phyloP scores from a whole-genome alignment of 2,113 vertebrate species.

The Bettongia penicillata region DNA sequence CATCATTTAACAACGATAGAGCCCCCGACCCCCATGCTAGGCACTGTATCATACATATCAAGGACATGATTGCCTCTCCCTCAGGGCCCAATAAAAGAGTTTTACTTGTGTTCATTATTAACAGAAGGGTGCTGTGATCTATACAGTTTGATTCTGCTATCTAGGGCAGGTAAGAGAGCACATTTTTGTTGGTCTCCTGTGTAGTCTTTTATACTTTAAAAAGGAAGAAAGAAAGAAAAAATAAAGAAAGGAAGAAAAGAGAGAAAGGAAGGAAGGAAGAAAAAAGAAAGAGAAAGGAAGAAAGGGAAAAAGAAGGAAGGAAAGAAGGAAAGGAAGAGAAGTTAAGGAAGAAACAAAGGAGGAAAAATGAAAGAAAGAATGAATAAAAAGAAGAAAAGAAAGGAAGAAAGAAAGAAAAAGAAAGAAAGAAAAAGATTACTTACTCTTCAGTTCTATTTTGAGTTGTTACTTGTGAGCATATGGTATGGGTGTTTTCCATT shows the following conservation, averaged over 20 bases:
- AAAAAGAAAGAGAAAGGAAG: not conserved
- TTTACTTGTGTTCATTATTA: not conserved
- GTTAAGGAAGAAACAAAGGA: not conserved
- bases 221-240: not conserved
- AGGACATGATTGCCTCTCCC: not conserved
- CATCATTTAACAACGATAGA: conserved; percentile 17
- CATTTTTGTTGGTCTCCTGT: not conserved
- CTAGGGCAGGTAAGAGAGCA: conserved; percentile 15
- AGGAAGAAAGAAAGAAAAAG: too few relatives aligned
- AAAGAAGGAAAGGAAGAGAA: not conserved
- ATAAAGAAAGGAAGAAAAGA: not conserved
- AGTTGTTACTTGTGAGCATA: conserved; percentile 53
- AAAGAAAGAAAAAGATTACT: conserved; percentile 13
- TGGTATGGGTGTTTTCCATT: conserved; percentile 74
- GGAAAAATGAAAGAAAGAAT: too few relatives aligned
- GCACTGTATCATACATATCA: not conserved
- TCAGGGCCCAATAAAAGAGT: not conserved
- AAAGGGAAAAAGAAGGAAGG: not conserved
- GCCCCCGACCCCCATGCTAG: not conserved
- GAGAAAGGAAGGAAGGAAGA: too few relatives aligned
- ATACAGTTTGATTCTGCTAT: conserved; percentile 2
- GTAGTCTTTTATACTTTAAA: not conserved
- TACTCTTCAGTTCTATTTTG: conserved; percentile 55
- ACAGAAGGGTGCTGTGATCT: not conserved
- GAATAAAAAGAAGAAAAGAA: not conserved